Evolutionary conservation across 2,113 vertebrate genomes (phyloP).

Genomic region (Paralichthys olivaceus): DNA sequence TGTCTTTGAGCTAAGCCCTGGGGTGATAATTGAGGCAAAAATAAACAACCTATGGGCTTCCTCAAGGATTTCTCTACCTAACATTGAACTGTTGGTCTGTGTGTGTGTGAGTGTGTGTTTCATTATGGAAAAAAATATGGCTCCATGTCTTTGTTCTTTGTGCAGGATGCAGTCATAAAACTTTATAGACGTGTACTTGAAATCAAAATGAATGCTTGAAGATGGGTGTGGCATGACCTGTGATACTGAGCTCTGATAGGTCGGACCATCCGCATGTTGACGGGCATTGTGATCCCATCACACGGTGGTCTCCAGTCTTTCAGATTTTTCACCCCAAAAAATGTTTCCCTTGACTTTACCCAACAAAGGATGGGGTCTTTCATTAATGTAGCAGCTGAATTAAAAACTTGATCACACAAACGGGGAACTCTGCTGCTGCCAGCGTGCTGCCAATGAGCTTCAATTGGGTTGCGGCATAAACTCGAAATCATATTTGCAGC

Average conservation of each 20-base stretch:
- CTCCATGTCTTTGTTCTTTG: neutral
- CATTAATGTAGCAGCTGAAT: slow-evolving; percentile 37
- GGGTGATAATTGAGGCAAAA: slow-evolving; percentile 67
- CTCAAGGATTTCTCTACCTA: slow-evolving; percentile 61
- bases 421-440: slow-evolving; percentile 17
- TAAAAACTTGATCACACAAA: slow-evolving; percentile 26
- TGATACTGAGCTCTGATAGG: neutral
- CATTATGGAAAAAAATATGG: neutral
- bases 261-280: neutral
- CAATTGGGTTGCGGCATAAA: slow-evolving; percentile 18
- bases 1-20: slow-evolving; percentile 68
- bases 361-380: slow-evolving; percentile 28
- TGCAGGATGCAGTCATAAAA: neutral
- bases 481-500: slow-evolving; percentile 34
- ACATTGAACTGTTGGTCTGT: slow-evolving; percentile 44
- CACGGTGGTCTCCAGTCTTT: neutral
- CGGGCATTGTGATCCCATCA: neutral
- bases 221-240: neutral
- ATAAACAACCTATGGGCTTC: slow-evolving; percentile 73
- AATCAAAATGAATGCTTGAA: neutral
- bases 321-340: neutral
- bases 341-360: neutral
- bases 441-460: slow-evolving; percentile 40
- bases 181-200: neutral
- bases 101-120: neutral